Percentiles rank a stretch among this genome's conserved stretches.
These are phyloP conservation scores for Dryocosmus kuriphilus DNA, from an alignment of 2,888 invertebrate genomes.

Conservation along the genomic window DNA sequence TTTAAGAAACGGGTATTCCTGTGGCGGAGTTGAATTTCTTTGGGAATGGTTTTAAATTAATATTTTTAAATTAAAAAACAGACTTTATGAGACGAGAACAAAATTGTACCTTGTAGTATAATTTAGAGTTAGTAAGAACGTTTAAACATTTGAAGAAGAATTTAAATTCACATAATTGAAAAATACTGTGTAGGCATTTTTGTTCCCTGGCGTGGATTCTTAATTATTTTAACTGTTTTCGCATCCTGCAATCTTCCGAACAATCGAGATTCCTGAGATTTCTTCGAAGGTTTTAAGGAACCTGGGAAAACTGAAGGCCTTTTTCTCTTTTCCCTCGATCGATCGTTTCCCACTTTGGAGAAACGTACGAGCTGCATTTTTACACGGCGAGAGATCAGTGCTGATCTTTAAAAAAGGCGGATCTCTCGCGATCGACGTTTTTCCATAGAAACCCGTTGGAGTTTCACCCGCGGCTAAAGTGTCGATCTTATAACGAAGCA, in stretches of 20 bases:
- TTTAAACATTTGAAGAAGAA: not conserved
- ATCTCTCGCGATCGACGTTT: slow-evolving; percentile 52
- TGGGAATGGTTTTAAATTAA: not conserved
- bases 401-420: slow-evolving; percentile 46
- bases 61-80: not conserved
- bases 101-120: no score
- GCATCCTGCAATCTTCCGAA: not conserved
- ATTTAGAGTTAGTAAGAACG: no score
- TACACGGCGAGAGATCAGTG: slow-evolving; percentile 27
- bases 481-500: slow-evolving; percentile 46
- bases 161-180: not conserved
- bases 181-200: not conserved
- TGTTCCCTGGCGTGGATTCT: not conserved
- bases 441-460: slow-evolving; percentile 48
- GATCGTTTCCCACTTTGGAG: slow-evolving; percentile 36
- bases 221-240: not conserved
- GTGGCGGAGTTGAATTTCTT: not conserved
- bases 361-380: slow-evolving; percentile 37
- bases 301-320: slow-evolving; percentile 5
- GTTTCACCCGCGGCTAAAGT: slow-evolving; percentile 46
- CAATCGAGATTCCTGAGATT: not conserved
- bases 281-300: slow-evolving; percentile 2
- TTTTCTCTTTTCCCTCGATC: slow-evolving; percentile 14
- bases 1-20: not conserved
- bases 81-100: no score